Base-by-base conservation (phyloP, 2,113 vertebrate species). In the Coturnix japonica region DNA sequence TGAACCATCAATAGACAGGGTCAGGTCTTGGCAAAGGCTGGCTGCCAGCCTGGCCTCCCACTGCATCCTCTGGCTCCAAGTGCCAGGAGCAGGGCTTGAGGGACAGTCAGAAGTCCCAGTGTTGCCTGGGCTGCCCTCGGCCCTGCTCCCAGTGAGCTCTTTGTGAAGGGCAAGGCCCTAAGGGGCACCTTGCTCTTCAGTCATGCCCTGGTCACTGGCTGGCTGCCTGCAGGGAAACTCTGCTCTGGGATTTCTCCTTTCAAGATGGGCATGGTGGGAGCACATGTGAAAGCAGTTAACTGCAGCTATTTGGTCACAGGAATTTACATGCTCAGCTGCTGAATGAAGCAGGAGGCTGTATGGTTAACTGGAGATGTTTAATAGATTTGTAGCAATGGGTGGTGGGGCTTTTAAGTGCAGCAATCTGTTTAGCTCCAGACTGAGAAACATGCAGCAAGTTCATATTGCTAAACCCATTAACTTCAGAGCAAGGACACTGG, bases 251-350 rank as follows among this genome's bases (percentile, higher is more conserved):
- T 81, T 93, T 79, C 6, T 0, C 46, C 54, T 70, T 93, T 49
- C 5, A 59, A 87, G 74, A 81, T 76, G 78, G 86, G 59, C 83
- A 78, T 0, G 5, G 59, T 71, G 57, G 70, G 70, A 93, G 77
- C 63, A 79, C 91, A 91, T 79, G 78, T 92, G 92, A 90, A 91
- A 94, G 84, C 74, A 82, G 81, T 96, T 95, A 94, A 56, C 74
- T 73, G 59, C 84, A 82, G 84, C 63, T 94, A 54, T 77, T 94
- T 43, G 84, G 92, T 92, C 89, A 90, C 92, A 96, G 83, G 86
- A 94, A 94, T 95, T 87, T 94, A 87, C 77, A 49, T 44, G 90
- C 86, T 93, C 92, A 95, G 89, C 95, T 94, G 94, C 95, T 89
- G 84, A 77, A 87, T 89, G 84, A 73, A 89, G 86, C 77, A 49